A percentile compares a stretch with the other conserved stretches of the same genome.
phyloP scores from a whole-genome alignment of 2,797 vertebrate species.

The Agapornis canus region DNA sequence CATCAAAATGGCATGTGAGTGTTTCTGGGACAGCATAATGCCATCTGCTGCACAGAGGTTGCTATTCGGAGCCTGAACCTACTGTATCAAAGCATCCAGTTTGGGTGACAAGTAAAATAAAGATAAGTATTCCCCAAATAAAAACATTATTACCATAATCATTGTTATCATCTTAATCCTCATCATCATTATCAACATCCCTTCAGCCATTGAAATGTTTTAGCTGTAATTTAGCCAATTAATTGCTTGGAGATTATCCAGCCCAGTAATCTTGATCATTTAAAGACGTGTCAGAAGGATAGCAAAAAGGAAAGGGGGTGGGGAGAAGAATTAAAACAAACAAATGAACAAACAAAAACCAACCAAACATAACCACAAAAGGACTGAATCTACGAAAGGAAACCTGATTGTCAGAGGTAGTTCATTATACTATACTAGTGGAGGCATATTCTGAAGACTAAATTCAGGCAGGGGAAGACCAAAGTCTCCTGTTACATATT shows the following conservation, averaged over 20 bases:
- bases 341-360: not conserved
- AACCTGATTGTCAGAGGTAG: not conserved
- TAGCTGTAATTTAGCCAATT: not conserved
- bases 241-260: not conserved
- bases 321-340: fast-evolving
- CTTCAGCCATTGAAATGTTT: not conserved
- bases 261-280: not conserved
- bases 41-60: not conserved
- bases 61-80: not conserved
- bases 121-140: not conserved
- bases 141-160: not conserved
- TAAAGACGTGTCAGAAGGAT: not conserved
- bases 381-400: not conserved
- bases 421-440: not conserved
- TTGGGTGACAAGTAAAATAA: not conserved
- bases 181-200: not conserved
- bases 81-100: not conserved
- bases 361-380: not conserved
- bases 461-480: not conserved
- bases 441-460: not conserved
- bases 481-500: not conserved
- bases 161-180: not conserved
- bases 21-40: not conserved
- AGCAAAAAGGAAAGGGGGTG: not conserved
- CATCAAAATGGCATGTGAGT: not conserved